phyloP scores from a whole-genome alignment of 2,797 vertebrate species.

The Syncerus caffer region DNA sequence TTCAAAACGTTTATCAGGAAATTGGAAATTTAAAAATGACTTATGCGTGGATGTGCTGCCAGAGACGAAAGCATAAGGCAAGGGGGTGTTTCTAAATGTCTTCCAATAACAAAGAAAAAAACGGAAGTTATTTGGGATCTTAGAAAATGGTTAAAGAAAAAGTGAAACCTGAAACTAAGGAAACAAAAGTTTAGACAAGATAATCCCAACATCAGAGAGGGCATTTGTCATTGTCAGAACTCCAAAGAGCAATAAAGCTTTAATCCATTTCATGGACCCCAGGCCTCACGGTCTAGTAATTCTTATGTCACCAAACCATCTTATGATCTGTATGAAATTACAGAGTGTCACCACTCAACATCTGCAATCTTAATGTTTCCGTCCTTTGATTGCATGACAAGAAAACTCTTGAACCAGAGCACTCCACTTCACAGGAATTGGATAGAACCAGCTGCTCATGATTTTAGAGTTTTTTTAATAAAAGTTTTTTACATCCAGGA shows the following conservation, averaged over 20 bases:
- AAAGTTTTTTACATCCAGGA: neutral
- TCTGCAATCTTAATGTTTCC: constrained; percentile 74
- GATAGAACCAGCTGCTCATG: constrained; percentile 63
- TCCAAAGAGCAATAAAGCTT: constrained; percentile 76
- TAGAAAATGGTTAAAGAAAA: constrained; percentile 58
- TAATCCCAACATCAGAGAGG: constrained; percentile 75
- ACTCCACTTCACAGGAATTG: constrained; percentile 43
- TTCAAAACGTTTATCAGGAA: constrained; percentile 12
- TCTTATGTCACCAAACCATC: constrained; percentile 73
- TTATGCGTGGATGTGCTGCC: neutral
- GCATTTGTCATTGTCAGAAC: constrained; percentile 77
- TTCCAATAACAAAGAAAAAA: constrained; percentile 49
- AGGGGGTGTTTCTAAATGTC: neutral
- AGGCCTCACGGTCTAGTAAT: constrained; percentile 72
- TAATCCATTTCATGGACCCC: constrained; percentile 67
- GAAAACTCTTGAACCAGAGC: constrained; percentile 65
- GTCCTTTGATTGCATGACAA: constrained; percentile 74
- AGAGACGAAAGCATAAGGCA: neutral
- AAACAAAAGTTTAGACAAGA: constrained; percentile 77
- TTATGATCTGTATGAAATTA: constrained; percentile 75
- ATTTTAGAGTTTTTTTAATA: constrained; percentile 56
- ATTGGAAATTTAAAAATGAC: constrained; percentile 53
- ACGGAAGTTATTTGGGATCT: constrained; percentile 62
- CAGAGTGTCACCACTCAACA: constrained; percentile 71
- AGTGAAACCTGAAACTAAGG: constrained; percentile 73